phyloP scores from a whole-genome alignment of 2,888 invertebrate species.

The Linnaemya vulpina region DNA sequence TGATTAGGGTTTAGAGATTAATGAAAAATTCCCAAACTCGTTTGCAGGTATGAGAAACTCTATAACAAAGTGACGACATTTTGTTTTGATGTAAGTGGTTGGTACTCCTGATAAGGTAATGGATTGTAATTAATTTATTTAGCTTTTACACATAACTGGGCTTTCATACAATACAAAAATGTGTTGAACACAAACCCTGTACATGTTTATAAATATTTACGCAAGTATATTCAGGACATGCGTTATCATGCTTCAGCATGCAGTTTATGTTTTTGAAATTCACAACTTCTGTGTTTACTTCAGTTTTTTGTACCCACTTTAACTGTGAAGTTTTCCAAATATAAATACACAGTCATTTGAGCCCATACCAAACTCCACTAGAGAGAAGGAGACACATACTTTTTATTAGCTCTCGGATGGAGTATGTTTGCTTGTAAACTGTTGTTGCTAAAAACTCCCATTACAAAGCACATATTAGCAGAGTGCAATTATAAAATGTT shows the following conservation, averaged over 20 bases:
- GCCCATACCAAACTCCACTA: neutral
- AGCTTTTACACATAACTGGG: neutral
- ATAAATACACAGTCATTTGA: conserved; percentile 23
- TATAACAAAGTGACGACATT: neutral
- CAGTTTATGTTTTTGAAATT: conserved; percentile 40
- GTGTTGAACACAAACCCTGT: conserved; percentile 57
- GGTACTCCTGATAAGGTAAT: too few species aligned
- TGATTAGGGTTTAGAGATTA: neutral
- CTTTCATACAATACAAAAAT: conserved; percentile 18
- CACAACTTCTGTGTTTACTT: neutral
- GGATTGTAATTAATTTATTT: neutral
- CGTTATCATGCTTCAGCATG: conserved; percentile 53
- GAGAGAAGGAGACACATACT: neutral
- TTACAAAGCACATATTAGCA: conserved; percentile 35
- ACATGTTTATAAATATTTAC: conserved; percentile 62
- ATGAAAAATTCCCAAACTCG: neutral
- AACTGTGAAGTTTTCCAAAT: conserved; percentile 6
- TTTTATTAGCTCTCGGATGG: conserved; percentile 25
- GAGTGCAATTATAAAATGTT: conserved; percentile 35
- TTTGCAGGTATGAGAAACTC: neutral
- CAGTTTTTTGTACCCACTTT: conserved; percentile 29
- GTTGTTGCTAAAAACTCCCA: conserved; percentile 41
- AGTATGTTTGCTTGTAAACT: conserved; percentile 21
- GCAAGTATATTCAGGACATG: conserved; percentile 40
- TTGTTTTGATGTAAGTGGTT: too few species aligned